Evolutionary conservation across 2,888 invertebrate genomes (phyloP).

Genomic region (Dasysyrphus albostriatus): DNA sequence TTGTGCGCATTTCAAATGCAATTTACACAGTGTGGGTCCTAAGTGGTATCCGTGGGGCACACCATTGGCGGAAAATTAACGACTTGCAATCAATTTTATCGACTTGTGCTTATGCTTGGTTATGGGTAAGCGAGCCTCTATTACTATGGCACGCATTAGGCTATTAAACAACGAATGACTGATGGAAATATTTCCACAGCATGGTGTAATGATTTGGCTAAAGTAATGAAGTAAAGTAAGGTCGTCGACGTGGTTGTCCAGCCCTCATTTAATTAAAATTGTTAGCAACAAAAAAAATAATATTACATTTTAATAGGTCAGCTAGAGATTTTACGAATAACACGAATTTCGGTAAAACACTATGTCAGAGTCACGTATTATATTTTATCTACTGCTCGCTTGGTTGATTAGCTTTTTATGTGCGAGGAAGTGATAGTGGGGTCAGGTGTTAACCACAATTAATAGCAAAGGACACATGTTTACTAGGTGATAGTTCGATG

Average conservation of each 20-base stretch:
- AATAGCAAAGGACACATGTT: conserved; percentile 53
- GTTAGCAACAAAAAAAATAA: conserved; percentile 26
- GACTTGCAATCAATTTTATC: conserved; percentile 76
- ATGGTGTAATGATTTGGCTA: conserved; percentile 34
- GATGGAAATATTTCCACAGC: conserved; percentile 59
- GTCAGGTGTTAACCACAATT: conserved; percentile 49
- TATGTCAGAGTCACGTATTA: conserved; percentile 66
- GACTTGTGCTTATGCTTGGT: conserved; percentile 31
- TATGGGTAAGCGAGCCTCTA: not conserved
- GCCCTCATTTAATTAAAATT: conserved; percentile 73
- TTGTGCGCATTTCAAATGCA: conserved; percentile 58
- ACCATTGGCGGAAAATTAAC: conserved; percentile 69
- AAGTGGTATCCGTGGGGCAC: conserved; percentile 71
- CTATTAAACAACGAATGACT: conserved; percentile 69
- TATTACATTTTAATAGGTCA: conserved; percentile 42
- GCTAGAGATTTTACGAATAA: not conserved
- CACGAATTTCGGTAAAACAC: conserved; percentile 11
- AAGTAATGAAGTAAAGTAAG: not conserved
- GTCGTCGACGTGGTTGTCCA: conserved; percentile 18
- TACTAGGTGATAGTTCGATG: conserved; percentile 47
- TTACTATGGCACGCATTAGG: conserved; percentile 52
- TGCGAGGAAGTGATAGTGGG: conserved; percentile 3
- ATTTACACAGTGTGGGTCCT: conserved; percentile 74
- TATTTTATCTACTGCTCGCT: conserved; percentile 31
- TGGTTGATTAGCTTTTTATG: conserved; percentile 49